A percentile compares a stretch with the other conserved stretches of the same genome.
phyloP scores from a whole-genome alignment of 2,113 vertebrate species.

The Oryzias melastigma region DNA sequence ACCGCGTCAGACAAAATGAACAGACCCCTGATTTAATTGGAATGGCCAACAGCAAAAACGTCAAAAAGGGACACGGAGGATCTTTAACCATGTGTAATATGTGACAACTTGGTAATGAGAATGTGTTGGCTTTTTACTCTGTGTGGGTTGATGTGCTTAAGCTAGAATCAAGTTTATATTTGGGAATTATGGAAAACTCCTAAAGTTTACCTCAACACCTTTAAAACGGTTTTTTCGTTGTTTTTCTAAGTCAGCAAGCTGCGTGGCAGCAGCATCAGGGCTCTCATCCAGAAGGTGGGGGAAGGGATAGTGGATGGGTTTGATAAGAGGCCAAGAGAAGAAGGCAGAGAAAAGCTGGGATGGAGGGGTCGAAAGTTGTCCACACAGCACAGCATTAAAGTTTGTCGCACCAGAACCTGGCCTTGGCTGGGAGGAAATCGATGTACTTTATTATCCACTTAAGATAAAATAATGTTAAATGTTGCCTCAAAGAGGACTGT shows the following conservation, averaged over 20 bases:
- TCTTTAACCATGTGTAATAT: too few species aligned
- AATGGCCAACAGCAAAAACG: too few species aligned
- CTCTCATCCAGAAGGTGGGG: neutral
- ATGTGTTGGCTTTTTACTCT: too few species aligned
- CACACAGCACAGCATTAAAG: neutral
- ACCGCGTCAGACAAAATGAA: too few species aligned
- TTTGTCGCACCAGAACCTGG: neutral
- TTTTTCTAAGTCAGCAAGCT: constrained; percentile 7
- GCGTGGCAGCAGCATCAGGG: constrained; percentile 13
- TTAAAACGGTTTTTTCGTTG: constrained; percentile 8
- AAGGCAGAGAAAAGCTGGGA: neutral
- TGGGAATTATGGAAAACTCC: constrained; percentile 22
- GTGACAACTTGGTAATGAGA: too few species aligned
- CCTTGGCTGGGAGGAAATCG: constrained; percentile 9
- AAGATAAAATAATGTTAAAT: neutral
- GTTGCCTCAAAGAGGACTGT: neutral
- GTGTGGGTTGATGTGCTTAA: too few species aligned
- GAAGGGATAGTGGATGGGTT: neutral
- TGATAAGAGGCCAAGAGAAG: constrained; percentile 3
- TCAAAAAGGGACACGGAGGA: too few species aligned
- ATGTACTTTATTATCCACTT: constrained; percentile 8
- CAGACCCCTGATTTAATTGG: too few species aligned
- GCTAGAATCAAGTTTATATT: neutral
- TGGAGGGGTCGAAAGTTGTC: neutral
- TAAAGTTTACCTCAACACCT: constrained; percentile 11